Base-by-base conservation (phyloP, 2,888 invertebrate genomes). In the Dichetophora obliterata region DNA sequence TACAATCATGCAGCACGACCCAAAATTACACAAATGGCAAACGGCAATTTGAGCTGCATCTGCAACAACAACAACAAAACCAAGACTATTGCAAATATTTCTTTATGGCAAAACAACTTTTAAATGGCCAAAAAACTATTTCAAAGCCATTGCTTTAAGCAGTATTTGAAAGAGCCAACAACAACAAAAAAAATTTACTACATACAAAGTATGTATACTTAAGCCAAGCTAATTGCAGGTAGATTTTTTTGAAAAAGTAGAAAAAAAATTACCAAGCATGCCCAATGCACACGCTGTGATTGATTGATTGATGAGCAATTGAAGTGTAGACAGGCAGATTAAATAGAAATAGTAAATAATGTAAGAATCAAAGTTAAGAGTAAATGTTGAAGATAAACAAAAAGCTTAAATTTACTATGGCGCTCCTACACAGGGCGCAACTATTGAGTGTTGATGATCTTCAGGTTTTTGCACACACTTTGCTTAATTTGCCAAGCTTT, bases 221-320 rank as follows among this genome's bases (percentile, higher is more conserved):
- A 43, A 11, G 43, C 11, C 43, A 43, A 11, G 43, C 43, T 43
- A 43, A 43, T 43, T 43, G 43, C 43, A 43, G 43, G 43, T 43
- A 43, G 43, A 43, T 43, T 2, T 43, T 11, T 24, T 34, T 31
- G 63, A 27, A 24, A 14, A 27, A 16, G 9, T 4, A 24, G 3
- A 61, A 3, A 5, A 63, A 61, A 61, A 14, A 24, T 19, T 6
- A 24, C 57, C 5, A 34, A 66, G 22, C 68, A 24, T 22, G 22
- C 9, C 24, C 4, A 34, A 43, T 16, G 48, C 68, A 68, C 68
- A 68, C 48, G 68, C 68, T 48, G 68, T 24, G 68, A 68, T 68
- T 68, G 68, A 68, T 68, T 68, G 68, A 68, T 68, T 68, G 68
- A 68, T 68, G 48, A 22, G 27, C 50, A 48, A 50, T 34, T 48